Conservation (phyloP, 1,140 invertebrate species). For the Tetragnatha versicolor region DNA sequence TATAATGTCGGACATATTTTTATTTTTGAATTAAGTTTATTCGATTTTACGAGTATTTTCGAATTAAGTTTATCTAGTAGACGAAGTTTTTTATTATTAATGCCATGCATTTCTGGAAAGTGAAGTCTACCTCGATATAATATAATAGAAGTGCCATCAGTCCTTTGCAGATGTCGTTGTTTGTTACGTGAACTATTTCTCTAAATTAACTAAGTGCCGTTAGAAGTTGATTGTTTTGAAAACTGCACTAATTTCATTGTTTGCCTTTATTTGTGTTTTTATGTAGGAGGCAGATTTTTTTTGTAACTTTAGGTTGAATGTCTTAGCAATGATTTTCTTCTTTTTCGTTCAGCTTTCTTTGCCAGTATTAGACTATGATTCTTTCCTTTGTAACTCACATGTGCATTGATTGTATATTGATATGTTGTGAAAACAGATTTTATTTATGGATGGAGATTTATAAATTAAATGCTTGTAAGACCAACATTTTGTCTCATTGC, state of each 20-base stretch:
- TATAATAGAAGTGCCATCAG: neutral
- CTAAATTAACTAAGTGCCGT: constrained; percentile 35
- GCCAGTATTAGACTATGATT: constrained; percentile 53
- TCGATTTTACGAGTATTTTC: too few relatives aligned
- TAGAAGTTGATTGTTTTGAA: constrained; percentile 43
- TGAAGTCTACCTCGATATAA: too few relatives aligned
- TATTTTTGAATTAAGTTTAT: too few relatives aligned
- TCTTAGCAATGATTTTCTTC: constrained; percentile 9
- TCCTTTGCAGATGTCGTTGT: constrained; percentile 30
- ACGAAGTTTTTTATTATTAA: too few relatives aligned
- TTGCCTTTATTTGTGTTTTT: constrained; percentile 48
- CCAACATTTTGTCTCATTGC: neutral
- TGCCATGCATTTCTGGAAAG: too few relatives aligned
- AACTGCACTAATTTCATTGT: constrained; percentile 39
- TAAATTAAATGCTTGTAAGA: constrained; percentile 56
- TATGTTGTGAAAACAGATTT: constrained; percentile 56
- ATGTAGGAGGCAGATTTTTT: neutral
- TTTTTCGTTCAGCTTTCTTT: constrained; percentile 25
- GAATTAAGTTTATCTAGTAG: too few relatives aligned
- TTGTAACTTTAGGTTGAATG: constrained; percentile 30
- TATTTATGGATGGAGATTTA: constrained; percentile 57
- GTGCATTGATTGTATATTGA: constrained; percentile 53
- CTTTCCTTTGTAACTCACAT: constrained; percentile 18
- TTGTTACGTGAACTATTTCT: constrained; percentile 27
- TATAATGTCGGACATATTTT: too few relatives aligned